Percentiles rank a stretch among this genome's conserved stretches.
Conservation (phyloP, 2,888 invertebrate species). For the Drosophila heteroneura region DNA sequence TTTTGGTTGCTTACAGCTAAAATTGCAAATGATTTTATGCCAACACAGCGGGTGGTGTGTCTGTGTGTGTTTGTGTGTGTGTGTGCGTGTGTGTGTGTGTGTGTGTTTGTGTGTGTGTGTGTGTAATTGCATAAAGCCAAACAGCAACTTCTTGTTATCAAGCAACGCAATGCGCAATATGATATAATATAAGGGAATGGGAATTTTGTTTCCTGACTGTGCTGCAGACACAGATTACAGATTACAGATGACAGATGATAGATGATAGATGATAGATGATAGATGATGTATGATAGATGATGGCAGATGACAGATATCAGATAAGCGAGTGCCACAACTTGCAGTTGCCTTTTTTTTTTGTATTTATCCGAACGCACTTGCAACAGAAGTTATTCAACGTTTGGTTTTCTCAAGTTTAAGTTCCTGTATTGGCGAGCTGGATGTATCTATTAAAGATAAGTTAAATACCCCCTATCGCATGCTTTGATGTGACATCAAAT, state of each 20-base stretch:
- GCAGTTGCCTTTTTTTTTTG: neutral
- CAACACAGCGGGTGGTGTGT: neutral
- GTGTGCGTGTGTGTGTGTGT: neutral
- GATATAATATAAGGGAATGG: neutral
- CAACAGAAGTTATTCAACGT: neutral
- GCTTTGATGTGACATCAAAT: conserved; percentile 1
- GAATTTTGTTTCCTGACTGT: neutral
- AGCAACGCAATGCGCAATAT: neutral
- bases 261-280: neutral
- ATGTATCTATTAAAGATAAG: neutral
- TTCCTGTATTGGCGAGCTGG: neutral
- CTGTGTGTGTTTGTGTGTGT: neutral
- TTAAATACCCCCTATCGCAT: neutral
- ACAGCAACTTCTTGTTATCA: neutral
- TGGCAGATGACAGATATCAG: neutral
- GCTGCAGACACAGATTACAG: neutral
- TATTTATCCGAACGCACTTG: neutral
- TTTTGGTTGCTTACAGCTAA: neutral
- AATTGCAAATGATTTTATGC: neutral
- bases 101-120: neutral
- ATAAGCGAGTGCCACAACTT: neutral
- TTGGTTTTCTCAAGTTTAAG: neutral
- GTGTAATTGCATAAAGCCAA: neutral
- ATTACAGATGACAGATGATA: neutral
- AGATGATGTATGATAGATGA: neutral